Conservation (phyloP, 2,113 vertebrate genomes). For the Zapus hudsonius region DNA sequence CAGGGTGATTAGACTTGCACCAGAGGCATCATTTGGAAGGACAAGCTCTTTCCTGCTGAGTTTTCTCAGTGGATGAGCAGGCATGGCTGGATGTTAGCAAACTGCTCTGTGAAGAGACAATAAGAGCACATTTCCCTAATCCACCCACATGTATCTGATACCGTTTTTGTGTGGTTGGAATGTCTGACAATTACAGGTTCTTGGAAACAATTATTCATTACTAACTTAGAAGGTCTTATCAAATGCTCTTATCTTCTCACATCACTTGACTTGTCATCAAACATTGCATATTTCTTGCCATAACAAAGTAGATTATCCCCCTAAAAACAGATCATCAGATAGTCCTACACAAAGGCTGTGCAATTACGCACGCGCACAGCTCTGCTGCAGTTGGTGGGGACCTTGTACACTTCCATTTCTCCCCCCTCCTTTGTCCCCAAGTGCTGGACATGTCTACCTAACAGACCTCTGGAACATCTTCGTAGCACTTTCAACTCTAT, state of each 20-base stretch:
- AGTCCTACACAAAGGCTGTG: background rate
- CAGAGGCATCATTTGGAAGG: no score
- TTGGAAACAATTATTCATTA: background rate
- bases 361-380: rapidly evolving
- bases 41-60: rapidly evolving
- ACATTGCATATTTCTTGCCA: background rate
- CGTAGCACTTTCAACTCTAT: background rate
- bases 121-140: background rate
- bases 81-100: background rate
- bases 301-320: background rate
- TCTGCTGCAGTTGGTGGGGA: rapidly evolving
- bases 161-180: background rate
- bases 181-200: background rate
- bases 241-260: background rate
- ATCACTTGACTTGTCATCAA: background rate
- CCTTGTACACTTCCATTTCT: rapidly evolving
- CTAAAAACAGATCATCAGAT: background rate
- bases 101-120: background rate
- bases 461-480: background rate
- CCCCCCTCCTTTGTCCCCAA: background rate
- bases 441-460: rapidly evolving
- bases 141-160: background rate
- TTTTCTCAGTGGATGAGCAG: background rate
- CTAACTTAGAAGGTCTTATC: background rate
- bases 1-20: background rate